Conservation (phyloP, 2,888 invertebrate genomes). For the Agrotis ipsilon region DNA sequence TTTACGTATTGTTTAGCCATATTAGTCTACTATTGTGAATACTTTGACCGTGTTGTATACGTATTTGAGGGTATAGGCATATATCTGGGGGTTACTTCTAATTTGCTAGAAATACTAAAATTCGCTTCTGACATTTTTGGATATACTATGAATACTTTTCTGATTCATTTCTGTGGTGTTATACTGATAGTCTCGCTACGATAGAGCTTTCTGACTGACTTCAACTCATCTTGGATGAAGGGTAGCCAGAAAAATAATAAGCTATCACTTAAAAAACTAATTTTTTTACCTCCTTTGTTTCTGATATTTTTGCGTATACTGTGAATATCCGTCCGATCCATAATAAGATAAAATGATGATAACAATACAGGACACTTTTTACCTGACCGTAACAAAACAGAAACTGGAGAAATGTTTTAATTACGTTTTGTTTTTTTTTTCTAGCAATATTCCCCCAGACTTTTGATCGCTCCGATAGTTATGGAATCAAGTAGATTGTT, state of each 20-base stretch:
- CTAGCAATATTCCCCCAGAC: background rate
- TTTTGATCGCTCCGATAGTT: too few species aligned
- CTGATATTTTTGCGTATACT: background rate
- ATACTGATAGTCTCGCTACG: background rate
- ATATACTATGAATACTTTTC: background rate
- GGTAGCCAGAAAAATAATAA: too few species aligned
- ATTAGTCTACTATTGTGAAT: slow-evolving; percentile 47
- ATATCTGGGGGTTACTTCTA: background rate
- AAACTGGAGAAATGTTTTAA: background rate
- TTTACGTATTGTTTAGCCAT: slow-evolving; percentile 47
- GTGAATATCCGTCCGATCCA: background rate
- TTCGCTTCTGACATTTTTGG: slow-evolving; percentile 8
- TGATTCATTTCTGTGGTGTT: background rate
- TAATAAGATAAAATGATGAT: too few species aligned
- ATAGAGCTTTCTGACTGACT: background rate
- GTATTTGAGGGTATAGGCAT: background rate
- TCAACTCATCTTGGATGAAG: background rate
- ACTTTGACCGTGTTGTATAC: slow-evolving; percentile 10
- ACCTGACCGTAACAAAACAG: background rate
- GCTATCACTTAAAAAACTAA: background rate
- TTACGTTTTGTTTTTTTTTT: background rate
- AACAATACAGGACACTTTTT: background rate
- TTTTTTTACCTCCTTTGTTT: background rate
- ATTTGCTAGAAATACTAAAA: background rate
- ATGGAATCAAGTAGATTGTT: background rate